Percentiles rank a stretch among this genome's conserved stretches.
These are phyloP conservation scores for Conus ventricosus DNA, from an alignment of 1,140 invertebrate genomes.

Conservation along the genomic window DNA sequence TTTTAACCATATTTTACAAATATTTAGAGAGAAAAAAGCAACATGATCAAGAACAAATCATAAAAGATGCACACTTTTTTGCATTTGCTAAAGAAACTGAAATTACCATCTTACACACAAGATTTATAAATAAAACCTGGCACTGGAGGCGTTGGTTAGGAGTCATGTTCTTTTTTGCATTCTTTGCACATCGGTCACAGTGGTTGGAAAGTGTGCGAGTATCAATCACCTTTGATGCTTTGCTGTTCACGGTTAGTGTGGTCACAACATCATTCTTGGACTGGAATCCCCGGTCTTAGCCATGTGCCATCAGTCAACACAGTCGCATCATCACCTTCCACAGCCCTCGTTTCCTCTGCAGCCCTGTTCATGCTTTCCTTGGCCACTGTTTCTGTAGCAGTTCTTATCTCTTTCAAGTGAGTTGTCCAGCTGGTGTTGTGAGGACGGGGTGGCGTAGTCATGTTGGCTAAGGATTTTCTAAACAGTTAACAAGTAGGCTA, in stretches of 20 bases:
- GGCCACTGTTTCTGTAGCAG: not conserved
- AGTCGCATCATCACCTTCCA: not conserved
- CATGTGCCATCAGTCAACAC: not conserved
- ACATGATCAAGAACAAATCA: no score
- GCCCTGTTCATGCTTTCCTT: not conserved
- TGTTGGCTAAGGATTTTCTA: constrained; percentile 5
- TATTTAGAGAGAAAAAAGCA: no score
- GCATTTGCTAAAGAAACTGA: no score
- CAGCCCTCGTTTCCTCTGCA: not conserved
- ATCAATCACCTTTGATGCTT: constrained; percentile 28
- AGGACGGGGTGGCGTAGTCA: not conserved
- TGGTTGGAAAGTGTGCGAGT: not conserved
- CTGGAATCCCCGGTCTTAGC: not conserved
- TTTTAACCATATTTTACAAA: no score
- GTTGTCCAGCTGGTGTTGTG: not conserved
- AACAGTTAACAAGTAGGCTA: no score
- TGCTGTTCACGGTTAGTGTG: not conserved
- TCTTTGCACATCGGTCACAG: not conserved
- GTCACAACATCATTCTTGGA: constrained; percentile 15
- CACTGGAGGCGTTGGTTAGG: no score
- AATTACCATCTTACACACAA: no score
- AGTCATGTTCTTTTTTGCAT: not conserved
- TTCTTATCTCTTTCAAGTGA: not conserved
- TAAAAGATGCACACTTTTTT: no score
- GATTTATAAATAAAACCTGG: no score